These are phyloP conservation scores for Protosalanx chinensis DNA, from an alignment of 2,797 vertebrate species.

Conservation along the genomic window DNA sequence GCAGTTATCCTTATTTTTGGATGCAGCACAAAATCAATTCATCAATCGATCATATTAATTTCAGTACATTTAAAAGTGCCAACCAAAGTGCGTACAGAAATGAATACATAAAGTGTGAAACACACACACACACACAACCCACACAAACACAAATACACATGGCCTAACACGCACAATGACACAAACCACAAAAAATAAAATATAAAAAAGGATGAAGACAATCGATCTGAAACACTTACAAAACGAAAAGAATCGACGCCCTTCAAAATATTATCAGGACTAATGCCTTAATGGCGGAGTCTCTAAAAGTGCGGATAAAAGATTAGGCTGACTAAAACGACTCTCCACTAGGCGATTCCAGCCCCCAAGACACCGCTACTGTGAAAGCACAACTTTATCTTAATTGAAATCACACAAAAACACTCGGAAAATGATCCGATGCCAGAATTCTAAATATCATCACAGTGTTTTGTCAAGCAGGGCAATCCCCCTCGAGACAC, in stretches of 20 bases:
- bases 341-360: conserved; percentile 20
- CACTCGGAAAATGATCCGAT: conserved; percentile 40
- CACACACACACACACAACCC: no score
- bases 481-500: conserved; percentile 12
- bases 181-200: neutral
- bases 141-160: no score
- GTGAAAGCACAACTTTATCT: conserved; percentile 71
- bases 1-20: no score
- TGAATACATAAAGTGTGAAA: no score
- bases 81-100: no score
- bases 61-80: no score
- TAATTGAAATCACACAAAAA: conserved; percentile 83
- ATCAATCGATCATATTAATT: no score
- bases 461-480: conserved; percentile 37
- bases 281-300: conserved; percentile 44
- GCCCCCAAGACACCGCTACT: conserved; percentile 40
- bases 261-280: conserved; percentile 43
- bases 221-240: neutral
- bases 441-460: conserved; percentile 46
- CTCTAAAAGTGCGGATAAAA: conserved; percentile 46
- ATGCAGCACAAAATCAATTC: no score
- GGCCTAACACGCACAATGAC: no score
- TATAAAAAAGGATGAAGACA: no score
- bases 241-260: conserved; percentile 27
- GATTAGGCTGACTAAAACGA: conserved; percentile 45